Conservation (phyloP, 2,888 invertebrate genomes). For the Ormyrus thymus region DNA sequence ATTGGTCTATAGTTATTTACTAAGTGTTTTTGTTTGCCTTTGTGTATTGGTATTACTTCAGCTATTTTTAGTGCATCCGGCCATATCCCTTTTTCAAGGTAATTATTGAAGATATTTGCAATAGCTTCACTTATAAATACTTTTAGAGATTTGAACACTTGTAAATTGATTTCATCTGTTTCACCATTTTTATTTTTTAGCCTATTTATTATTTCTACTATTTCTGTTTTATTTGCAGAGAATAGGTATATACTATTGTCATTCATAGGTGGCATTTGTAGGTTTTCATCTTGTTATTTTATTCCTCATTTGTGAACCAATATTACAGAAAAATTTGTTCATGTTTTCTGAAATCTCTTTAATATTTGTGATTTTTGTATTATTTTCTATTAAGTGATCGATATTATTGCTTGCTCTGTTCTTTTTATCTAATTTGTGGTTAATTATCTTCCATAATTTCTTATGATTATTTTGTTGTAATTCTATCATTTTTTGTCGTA, state of each 20-base stretch:
- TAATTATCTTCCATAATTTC: background rate
- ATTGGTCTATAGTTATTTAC: background rate
- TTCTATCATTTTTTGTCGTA: background rate
- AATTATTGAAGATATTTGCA: background rate
- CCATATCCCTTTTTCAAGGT: background rate
- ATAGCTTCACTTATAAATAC: background rate
- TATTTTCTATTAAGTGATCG: background rate
- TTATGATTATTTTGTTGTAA: background rate
- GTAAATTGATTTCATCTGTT: background rate
- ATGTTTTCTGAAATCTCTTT: background rate
- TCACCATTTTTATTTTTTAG: background rate
- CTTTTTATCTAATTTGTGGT: background rate
- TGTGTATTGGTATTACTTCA: background rate
- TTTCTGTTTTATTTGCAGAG: background rate
- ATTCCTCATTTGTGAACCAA: background rate
- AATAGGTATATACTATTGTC: background rate
- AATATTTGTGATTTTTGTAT: background rate
- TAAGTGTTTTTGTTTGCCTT: background rate
- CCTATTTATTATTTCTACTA: background rate
- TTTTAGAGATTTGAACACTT: background rate
- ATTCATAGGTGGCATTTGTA: background rate
- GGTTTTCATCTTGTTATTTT: background rate
- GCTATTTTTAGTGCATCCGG: too few species aligned
- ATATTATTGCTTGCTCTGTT: background rate
- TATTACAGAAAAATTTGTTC: background rate